These are phyloP conservation scores for Semibalanus balanoides DNA, from an alignment of 1,140 invertebrate species.

Conservation along the genomic window DNA sequence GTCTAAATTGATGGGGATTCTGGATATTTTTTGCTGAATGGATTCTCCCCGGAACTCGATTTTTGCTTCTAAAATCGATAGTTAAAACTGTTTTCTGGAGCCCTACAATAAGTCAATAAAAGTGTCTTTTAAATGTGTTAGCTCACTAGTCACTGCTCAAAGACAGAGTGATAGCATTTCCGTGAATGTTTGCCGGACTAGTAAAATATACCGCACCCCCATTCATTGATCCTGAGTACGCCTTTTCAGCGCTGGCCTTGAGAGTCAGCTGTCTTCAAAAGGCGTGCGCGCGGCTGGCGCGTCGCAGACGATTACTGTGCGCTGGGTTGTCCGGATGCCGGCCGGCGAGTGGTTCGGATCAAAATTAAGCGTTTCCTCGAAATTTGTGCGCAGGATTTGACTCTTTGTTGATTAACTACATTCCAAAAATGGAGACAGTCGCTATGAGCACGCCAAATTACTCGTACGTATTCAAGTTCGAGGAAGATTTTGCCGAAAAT, in stretches of 20 bases:
- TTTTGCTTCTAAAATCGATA: too few relatives aligned
- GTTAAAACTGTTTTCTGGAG: too few relatives aligned
- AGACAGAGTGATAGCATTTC: too few relatives aligned
- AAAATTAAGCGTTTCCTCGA: neutral
- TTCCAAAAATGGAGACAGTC: neutral
- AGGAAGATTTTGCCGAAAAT: slow-evolving; percentile 77
- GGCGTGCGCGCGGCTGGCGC: neutral
- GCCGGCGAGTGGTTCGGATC: neutral
- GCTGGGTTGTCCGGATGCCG: too few relatives aligned
- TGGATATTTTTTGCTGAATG: too few relatives aligned
- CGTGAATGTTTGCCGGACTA: too few relatives aligned
- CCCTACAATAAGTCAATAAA: too few relatives aligned
- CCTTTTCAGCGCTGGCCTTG: neutral
- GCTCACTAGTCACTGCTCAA: too few relatives aligned
- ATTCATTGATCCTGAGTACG: neutral
- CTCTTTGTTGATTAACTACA: neutral
- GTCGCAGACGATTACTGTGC: neutral
- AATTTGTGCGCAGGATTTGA: neutral
- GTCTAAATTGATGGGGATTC: too few relatives aligned
- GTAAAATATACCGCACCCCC: too few relatives aligned
- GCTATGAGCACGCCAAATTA: neutral
- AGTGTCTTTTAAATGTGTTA: too few relatives aligned
- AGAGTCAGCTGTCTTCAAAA: neutral
- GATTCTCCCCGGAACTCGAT: too few relatives aligned
- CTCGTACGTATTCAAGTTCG: slow-evolving; percentile 81